Evolutionary conservation across 2,888 invertebrate species (phyloP).

Genomic region (Drosophila phalerata): DNA sequence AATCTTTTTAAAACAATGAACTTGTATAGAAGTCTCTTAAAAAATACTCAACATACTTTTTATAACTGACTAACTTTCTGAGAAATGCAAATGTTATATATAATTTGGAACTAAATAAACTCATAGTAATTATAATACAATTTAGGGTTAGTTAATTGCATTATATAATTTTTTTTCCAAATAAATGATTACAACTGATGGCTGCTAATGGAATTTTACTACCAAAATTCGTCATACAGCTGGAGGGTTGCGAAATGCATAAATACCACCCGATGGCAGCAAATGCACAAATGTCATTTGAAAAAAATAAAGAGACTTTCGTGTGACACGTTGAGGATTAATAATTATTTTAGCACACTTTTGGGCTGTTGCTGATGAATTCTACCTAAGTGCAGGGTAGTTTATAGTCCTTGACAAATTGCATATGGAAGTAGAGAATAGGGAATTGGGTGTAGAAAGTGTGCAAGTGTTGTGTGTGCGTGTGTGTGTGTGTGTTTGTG

Average conservation of each 20-base stretch:
- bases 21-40: too few relatives aligned
- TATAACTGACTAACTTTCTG: too few relatives aligned
- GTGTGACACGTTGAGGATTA: conserved; percentile 9
- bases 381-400: conserved; percentile 22
- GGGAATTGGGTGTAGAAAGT: not conserved
- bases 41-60: too few relatives aligned
- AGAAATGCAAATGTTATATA: too few relatives aligned
- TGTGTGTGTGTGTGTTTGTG: not conserved
- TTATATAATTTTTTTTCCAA: not conserved
- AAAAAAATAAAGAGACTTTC: not conserved
- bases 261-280: not conserved
- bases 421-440: not conserved
- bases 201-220: not conserved
- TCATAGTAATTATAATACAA: not conserved
- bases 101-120: not conserved
- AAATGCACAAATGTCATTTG: conserved; percentile 10
- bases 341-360: conserved; percentile 50
- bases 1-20: too few relatives aligned
- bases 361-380: conserved; percentile 29
- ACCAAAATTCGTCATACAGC: not conserved
- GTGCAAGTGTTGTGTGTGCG: not conserved
- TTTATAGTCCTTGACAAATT: conserved; percentile 21
- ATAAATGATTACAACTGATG: not conserved
- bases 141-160: not conserved
- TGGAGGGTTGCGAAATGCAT: not conserved